Evolutionary conservation across 2,113 vertebrate species (phyloP).

Genomic region (Menidia beryllina): DNA sequence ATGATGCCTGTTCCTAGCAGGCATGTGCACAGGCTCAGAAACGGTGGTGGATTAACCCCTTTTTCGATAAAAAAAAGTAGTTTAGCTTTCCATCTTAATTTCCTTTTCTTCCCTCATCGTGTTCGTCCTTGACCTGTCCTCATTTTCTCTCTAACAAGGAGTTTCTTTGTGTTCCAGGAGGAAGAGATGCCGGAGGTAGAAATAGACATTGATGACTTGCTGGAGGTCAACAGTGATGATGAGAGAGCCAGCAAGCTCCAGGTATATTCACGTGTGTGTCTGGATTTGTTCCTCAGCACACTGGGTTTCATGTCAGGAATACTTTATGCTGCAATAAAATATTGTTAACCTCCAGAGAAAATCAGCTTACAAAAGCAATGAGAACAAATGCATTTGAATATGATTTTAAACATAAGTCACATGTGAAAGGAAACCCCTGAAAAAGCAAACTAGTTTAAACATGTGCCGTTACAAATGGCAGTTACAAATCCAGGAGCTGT

Average conservation of each 20-base stretch:
- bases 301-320: neutral
- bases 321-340: neutral
- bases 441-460: neutral
- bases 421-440: neutral
- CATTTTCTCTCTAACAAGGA: slow-evolving; percentile 25
- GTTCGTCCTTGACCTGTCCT: neutral
- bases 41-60: neutral
- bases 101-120: neutral
- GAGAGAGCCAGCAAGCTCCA: slow-evolving; percentile 94
- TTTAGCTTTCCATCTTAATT: neutral
- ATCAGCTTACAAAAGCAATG: too few species aligned
- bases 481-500: neutral
- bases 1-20: slow-evolving; percentile 27
- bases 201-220: slow-evolving; percentile 96
- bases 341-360: too few species aligned
- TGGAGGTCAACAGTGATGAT: slow-evolving; percentile 94
- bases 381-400: too few species aligned
- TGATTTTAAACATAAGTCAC: too few species aligned
- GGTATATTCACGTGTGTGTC: slow-evolving; percentile 72
- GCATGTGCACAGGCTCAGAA: slow-evolving; percentile 4
- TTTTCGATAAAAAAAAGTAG: neutral
- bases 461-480: neutral
- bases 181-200: slow-evolving; percentile 99
- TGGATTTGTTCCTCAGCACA: slow-evolving; percentile 1
- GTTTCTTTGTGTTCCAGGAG: slow-evolving; percentile 83